Percentiles rank a stretch among this genome's conserved stretches.
Evolutionary conservation across 2,113 vertebrate species (phyloP).

Genomic region (Istiophorus platypterus): DNA sequence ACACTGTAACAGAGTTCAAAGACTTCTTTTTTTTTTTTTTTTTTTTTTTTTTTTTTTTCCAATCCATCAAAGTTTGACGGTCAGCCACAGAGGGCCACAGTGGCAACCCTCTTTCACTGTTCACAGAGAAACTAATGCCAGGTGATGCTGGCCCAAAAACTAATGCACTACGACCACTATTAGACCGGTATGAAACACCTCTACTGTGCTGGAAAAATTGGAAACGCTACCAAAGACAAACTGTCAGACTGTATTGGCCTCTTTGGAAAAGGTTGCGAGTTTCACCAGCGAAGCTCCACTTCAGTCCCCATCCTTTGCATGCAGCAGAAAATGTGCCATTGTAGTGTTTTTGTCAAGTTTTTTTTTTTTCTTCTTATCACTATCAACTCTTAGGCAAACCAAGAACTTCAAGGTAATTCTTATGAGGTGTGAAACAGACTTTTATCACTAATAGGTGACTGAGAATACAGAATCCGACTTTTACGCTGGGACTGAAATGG

Average conservation of each 20-base stretch:
- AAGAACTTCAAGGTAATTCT: constrained; percentile 42
- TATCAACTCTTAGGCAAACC: constrained; percentile 35
- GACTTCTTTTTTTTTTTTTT: constrained; percentile 51
- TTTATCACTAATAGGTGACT: constrained; percentile 32
- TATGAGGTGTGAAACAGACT: constrained; percentile 42
- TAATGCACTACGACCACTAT: constrained; percentile 87
- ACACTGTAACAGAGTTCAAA: constrained; percentile 83
- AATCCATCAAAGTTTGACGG: constrained; percentile 79
- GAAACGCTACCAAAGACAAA: constrained; percentile 87
- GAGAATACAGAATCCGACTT: constrained; percentile 32
- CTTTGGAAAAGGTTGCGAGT: constrained; percentile 74
- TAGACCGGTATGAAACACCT: constrained; percentile 85
- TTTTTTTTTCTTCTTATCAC: not conserved
- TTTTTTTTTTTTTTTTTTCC: constrained; percentile 44
- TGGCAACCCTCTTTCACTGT: constrained; percentile 79
- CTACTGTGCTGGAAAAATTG: constrained; percentile 85
- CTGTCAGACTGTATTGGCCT: constrained; percentile 80
- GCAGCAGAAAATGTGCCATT: constrained; percentile 55
- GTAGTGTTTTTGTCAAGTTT: constrained; percentile 45
- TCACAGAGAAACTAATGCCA: constrained; percentile 83
- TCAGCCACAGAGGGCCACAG: constrained; percentile 75
- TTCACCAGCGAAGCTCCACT: constrained; percentile 61
- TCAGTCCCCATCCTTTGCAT: constrained; percentile 68
- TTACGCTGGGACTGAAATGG: constrained; percentile 69
- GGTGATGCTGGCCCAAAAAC: constrained; percentile 82